Percentiles rank a stretch among this genome's conserved stretches.
These are phyloP conservation scores for Acropternis orthonyx DNA, from an alignment of 2,797 vertebrate genomes.

Conservation along the genomic window DNA sequence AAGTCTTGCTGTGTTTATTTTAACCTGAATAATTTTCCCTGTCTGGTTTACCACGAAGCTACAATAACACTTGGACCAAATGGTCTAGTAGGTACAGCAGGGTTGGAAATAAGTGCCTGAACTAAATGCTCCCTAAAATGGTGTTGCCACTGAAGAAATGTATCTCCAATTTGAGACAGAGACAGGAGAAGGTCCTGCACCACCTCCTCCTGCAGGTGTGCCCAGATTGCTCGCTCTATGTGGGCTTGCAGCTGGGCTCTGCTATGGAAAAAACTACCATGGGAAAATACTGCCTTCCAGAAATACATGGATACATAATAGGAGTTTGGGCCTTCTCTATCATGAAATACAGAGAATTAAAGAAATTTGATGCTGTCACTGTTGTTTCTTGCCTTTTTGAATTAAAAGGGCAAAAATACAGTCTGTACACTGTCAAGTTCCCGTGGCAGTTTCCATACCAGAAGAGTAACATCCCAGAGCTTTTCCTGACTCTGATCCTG, in stretches of 20 bases:
- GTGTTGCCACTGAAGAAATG: neutral
- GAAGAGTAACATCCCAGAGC: neutral
- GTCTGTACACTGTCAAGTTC: neutral
- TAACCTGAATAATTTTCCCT: neutral
- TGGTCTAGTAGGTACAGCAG: neutral
- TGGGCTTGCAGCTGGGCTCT: neutral
- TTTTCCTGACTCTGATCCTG: neutral
- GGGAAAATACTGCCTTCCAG: neutral
- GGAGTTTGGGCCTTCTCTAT: neutral
- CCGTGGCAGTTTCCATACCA: neutral
- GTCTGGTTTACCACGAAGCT: neutral
- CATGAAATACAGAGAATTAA: neutral
- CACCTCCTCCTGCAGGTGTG: neutral
- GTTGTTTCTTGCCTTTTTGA: neutral
- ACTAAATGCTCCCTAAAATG: neutral
- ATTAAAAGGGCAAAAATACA: neutral
- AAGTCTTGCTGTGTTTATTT: neutral
- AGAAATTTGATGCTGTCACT: neutral
- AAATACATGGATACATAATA: neutral
- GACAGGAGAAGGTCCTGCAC: neutral
- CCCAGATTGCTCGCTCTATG: accelerated
- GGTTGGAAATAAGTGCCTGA: neutral
- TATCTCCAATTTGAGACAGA: neutral
- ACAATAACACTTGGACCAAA: neutral
- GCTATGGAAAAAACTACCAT: neutral